Percentiles rank a stretch among this genome's conserved stretches.
These are phyloP conservation scores for Lacanobia oleracea DNA, from an alignment of 2,888 invertebrate species.

Conservation along the genomic window DNA sequence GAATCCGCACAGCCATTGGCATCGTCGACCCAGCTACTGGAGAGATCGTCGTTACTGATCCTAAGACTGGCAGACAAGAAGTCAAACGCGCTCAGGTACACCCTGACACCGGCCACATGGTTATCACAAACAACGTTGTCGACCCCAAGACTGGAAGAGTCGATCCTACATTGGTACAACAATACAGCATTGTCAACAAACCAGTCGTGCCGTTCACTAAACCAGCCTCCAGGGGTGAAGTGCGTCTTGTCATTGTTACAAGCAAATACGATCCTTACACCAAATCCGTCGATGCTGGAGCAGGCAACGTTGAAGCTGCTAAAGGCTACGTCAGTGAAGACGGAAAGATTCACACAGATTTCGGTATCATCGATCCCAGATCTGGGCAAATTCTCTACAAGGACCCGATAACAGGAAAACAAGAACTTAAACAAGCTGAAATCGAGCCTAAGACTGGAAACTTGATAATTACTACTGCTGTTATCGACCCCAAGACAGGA, in stretches of 20 bases:
- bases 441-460: constrained; percentile 91
- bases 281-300: constrained; percentile 89
- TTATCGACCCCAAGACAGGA: constrained; percentile 91
- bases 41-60: constrained; percentile 86
- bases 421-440: constrained; percentile 91
- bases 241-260: constrained; percentile 85
- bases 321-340: constrained; percentile 90
- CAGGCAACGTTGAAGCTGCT: constrained; percentile 88
- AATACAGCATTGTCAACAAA: constrained; percentile 87
- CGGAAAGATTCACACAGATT: constrained; percentile 91
- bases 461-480: constrained; percentile 89
- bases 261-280: constrained; percentile 91
- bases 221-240: constrained; percentile 83
- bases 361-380: constrained; percentile 91
- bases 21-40: constrained; percentile 92
- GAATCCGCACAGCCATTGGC: constrained; percentile 91
- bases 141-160: constrained; percentile 91
- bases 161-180: constrained; percentile 90
- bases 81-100: constrained; percentile 90
- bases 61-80: constrained; percentile 88
- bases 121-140: constrained; percentile 89
- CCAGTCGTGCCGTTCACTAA: constrained; percentile 82
- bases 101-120: constrained; percentile 90
- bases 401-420: constrained; percentile 91
- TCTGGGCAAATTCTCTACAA: constrained; percentile 91